Evolutionary conservation across 1,140 invertebrate species (phyloP), one percentile per base, ranked within the genome.

Genomic region (Drosophila neocordata): DNA sequence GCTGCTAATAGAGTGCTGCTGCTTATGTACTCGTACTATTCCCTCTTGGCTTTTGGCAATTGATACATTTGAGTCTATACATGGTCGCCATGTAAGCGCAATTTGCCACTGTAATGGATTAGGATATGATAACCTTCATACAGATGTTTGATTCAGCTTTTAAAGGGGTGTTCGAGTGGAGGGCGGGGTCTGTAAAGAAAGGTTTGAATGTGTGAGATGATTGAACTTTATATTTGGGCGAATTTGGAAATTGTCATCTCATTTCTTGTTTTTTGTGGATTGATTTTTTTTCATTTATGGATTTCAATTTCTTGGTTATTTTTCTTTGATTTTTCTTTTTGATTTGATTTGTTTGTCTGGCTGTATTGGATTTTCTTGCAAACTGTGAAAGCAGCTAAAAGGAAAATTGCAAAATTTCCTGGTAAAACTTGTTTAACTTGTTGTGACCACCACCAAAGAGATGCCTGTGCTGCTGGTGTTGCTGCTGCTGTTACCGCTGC

Each of bases 371-470:
- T 55, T 55, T 55, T 55, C 27, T 27, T 24, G 57, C 57, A 34
- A 27, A 65, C 69, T 84, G 81, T 69, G 66, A 66, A 80, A 66
- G 69, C 77, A 60, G 52, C 65, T 52, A 56, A 62, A 44, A 71
- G 69, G 64, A 78, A 85, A 87, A 82, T 88, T 87, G 69, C 79
- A 88, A 88, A 87, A 79, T 88, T 87, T 87, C 83, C 83, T 87
- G 84, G 75, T 83, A 83, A 73, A 83, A 87, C 83, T 88, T 77
- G 83, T 88, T 77, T 84, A 79, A 87, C 83, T 74, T 79, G 83
- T 87, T 87, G 83, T 68, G 67, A 68, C 48, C 55, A 53, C 5
- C 53, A 63, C 22, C 48, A 44, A 52, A 8, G 38, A 22, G 24
- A 31, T 51, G 65, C 63, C 41, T 37, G 27, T 37, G 57, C 59